Base-by-base conservation (phyloP, 2,797 vertebrate species). In the Anableps anableps region DNA sequence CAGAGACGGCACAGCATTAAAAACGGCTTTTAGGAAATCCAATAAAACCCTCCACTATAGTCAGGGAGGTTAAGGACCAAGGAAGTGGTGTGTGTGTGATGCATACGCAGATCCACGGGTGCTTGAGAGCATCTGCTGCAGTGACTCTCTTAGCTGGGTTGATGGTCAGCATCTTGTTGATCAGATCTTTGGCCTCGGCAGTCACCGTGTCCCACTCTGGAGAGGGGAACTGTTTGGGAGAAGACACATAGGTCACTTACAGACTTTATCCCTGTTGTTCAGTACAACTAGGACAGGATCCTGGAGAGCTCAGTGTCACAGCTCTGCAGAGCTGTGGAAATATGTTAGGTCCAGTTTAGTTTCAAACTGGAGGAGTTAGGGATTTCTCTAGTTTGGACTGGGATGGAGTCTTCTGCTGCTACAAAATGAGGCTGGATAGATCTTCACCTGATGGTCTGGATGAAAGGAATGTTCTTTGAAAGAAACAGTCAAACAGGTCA, bases 121-220 rank as follows among this genome's bases (percentile, higher is more conserved):
- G 98, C 91, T 98, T 99, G 80, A 99, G 96, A 0, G 97, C 98
- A 74, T 99, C 98, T 0, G 97, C 96, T 66, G 97, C 98, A 0
- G 97, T 98, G 89, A 99, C 97, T 75, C 98, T 96, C 91, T 99
- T 99, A 75, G 96, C 97, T 31, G 98, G 98, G 88, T 99, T 99
- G 80, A 99, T 99, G 70, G 98, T 99, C 84, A 99, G 96, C 98
- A 99, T 99, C 94, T 99, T 99, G 89, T 99, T 99, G 94, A 99
- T 99, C 81, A 99, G 96, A 92, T 99, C 98, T 96, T 99, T 99
- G 91, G 98, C 98, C 94, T 99, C 98, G 51, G 98, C 97, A 70
- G 98, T 99, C 92, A 99, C 98, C 0, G 98, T 99, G 93, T 99
- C 98, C 98, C 98, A 99, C 93, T 99, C 98, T 78, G 98, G 98